Base-by-base conservation (phyloP, 2,888 invertebrate genomes). In the Caenorhabditis sp. region DNA sequence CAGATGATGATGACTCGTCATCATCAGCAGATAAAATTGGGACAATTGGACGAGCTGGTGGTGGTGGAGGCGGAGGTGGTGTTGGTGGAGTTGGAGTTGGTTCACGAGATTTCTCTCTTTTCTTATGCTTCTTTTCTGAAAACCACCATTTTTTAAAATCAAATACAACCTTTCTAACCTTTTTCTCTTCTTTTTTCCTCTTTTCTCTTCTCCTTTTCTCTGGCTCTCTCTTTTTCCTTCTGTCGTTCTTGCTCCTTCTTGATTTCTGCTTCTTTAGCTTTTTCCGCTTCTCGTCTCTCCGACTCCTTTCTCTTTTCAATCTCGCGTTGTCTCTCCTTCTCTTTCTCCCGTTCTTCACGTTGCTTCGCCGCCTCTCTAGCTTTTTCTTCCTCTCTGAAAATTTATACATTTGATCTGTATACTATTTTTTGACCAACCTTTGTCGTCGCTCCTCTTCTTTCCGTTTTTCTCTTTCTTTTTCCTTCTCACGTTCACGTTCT, bases 171-270 rank as follows among this genome's bases (percentile, higher is more conserved):
- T 17, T 17, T 31, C 31, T 10, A 6, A 57, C 68, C 66, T 57
- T 70, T 65, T 4, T 55, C 55, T 55, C 21, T 14, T 6, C 21
- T 19, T 59, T 58, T 37, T 58, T 59, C 12, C 64, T 26, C 31
- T 64, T 60, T 21, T 66, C 57, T 66, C 64, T 68, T 14, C 67
- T 26, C 54, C 60, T 60, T n/a, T 58, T 49, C 61, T 69, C 54
- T n/a, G 23, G 59, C 50, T 61, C 31, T 31, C 31, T 31, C 31
- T 10, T 31, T 31, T 10, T 36, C 60, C 26, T 59, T 51, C 27
- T 70, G 54, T n/a, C 24, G 12, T 62, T 67, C 66, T 8, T 59
- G 63, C 14, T 51, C 69, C 21, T n/a, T n/a, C n/a, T n/a, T n/a
- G n/a, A n/a, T 31, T 10, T 31, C 31, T 31, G 4, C 5, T 6